These are phyloP conservation scores for Climacteris rufus DNA, from an alignment of 2,113 vertebrate genomes.

Conservation along the genomic window DNA sequence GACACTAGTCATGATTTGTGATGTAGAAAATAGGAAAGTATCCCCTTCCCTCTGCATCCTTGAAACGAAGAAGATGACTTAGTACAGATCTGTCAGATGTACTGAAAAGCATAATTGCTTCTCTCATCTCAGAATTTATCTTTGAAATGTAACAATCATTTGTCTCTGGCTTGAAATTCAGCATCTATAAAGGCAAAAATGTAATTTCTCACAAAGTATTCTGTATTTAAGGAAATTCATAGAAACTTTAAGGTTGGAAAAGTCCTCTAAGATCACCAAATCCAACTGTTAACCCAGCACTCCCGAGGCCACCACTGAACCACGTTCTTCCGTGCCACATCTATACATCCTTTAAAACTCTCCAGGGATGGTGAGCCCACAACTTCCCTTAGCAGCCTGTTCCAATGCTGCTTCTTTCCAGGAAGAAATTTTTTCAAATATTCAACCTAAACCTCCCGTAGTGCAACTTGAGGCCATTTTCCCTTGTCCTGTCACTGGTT, in stretches of 20 bases:
- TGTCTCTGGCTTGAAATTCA: neutral
- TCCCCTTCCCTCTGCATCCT: neutral
- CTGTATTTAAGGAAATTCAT: neutral
- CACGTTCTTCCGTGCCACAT: neutral
- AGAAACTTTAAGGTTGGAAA: neutral
- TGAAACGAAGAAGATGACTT: neutral
- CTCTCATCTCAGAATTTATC: neutral
- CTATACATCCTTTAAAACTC: neutral
- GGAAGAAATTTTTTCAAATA: neutral
- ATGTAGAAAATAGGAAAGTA: neutral
- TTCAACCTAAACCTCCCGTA: neutral
- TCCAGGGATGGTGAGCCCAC: neutral
- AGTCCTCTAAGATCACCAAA: neutral
- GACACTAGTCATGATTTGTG: neutral
- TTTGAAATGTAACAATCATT: neutral
- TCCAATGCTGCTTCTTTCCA: neutral
- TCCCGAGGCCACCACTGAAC: neutral
- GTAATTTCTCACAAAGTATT: neutral
- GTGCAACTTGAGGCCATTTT: neutral
- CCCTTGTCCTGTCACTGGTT: neutral
- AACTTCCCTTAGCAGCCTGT: neutral
- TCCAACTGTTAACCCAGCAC: neutral
- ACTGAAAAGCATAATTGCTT: neutral
- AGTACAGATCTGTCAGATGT: neutral
- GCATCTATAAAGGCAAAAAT: neutral